These are phyloP conservation scores for Teleiodes luculella DNA, from an alignment of 2,888 invertebrate genomes.

Conservation along the genomic window DNA sequence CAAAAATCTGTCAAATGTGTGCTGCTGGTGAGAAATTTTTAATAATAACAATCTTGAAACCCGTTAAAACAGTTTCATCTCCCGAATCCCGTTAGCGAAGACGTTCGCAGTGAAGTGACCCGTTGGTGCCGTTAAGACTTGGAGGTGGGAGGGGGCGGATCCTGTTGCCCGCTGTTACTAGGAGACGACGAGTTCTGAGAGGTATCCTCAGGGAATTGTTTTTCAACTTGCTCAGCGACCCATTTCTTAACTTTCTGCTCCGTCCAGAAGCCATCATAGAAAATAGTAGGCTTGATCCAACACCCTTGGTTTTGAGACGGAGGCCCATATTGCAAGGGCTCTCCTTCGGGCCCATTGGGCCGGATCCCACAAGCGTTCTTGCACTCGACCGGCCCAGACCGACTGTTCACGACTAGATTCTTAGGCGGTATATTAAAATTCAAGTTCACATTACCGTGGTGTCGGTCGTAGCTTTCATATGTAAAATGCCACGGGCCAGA, in stretches of 20 bases:
- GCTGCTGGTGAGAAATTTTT: no score
- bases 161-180: conserved; percentile 25
- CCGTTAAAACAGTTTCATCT: neutral
- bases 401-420: conserved; percentile 58
- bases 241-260: conserved; percentile 76
- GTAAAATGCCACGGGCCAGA: conserved; percentile 68
- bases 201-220: conserved; percentile 63
- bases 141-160: conserved; percentile 21
- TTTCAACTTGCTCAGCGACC: conserved; percentile 74
- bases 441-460: conserved; percentile 58
- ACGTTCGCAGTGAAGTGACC: neutral
- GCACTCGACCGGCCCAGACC: conserved; percentile 47
- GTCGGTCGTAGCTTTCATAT: conserved; percentile 59
- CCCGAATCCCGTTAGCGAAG: neutral
- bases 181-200: conserved; percentile 36
- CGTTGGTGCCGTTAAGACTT: conserved; percentile 25
- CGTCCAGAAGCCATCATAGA: conserved; percentile 76
- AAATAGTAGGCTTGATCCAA: conserved; percentile 74
- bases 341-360: conserved; percentile 38
- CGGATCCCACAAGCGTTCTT: conserved; percentile 41
- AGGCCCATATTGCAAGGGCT: conserved; percentile 42
- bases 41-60: no score
- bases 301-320: conserved; percentile 54
- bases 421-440: conserved; percentile 69
- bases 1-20: no score